These are phyloP conservation scores for Halcyon leucocephala DNA, from an alignment of 2,797 vertebrate species.

Conservation along the genomic window DNA sequence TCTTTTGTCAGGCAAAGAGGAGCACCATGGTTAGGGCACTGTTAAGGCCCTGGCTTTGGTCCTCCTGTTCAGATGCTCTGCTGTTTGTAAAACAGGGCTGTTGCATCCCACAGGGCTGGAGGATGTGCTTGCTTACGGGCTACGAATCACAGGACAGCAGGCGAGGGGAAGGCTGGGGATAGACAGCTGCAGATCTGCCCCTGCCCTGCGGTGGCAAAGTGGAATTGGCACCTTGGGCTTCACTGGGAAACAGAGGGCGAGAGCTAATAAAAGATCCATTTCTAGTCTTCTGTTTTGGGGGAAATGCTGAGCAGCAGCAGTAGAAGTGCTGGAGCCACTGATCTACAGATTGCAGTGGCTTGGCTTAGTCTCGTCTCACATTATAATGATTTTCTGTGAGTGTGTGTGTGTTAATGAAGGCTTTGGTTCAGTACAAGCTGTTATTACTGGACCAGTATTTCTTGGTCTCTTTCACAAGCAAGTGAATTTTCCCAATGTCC, in stretches of 20 bases:
- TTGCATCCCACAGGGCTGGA: background rate
- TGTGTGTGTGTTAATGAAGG: slow-evolving; percentile 39
- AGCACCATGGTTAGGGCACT: background rate
- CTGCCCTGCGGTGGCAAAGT: background rate
- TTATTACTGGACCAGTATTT: slow-evolving; percentile 27
- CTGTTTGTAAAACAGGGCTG: background rate
- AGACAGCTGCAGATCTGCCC: background rate
- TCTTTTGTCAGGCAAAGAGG: background rate
- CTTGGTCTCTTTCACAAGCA: slow-evolving; percentile 27
- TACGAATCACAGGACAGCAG: rapidly evolving
- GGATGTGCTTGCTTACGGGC: background rate
- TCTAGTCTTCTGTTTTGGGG: slow-evolving; percentile 49
- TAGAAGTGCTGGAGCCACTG: slow-evolving; percentile 20
- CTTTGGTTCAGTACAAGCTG: slow-evolving; percentile 50
- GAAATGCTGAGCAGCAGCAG: background rate
- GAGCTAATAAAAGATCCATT: slow-evolving; percentile 52
- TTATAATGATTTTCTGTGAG: slow-evolving; percentile 47
- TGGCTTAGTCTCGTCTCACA: slow-evolving; percentile 45
- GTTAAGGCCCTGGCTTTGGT: background rate
- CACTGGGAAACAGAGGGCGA: background rate
- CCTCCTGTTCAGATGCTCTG: background rate
- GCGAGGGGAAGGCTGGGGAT: background rate
- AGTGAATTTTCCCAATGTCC: slow-evolving; percentile 5
- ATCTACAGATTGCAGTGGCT: slow-evolving; percentile 48
- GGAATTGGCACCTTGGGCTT: slow-evolving; percentile 42